phyloP scores from a whole-genome alignment of 2,797 vertebrate genomes.

The Enteromius paludinosus region DNA sequence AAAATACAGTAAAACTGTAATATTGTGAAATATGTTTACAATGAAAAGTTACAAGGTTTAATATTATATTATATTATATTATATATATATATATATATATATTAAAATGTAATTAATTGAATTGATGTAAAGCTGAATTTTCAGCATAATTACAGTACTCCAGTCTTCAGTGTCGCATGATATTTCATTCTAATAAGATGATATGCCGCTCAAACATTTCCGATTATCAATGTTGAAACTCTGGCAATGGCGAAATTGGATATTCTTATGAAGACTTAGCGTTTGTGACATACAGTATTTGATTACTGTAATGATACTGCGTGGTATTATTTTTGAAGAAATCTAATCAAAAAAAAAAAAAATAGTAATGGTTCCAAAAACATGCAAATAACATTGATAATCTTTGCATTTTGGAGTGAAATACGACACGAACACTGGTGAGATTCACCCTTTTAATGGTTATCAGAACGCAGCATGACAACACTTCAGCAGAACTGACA shows the following conservation, averaged over 20 bases:
- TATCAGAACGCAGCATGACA: not conserved
- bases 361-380: not conserved
- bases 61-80: too few relatives aligned
- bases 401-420: not conserved
- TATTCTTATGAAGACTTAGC: not conserved
- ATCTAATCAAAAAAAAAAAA: not conserved
- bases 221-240: not conserved
- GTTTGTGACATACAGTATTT: not conserved
- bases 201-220: not conserved
- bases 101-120: not conserved
- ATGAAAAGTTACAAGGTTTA: not conserved
- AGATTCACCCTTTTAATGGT: constrained; percentile 14
- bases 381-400: not conserved
- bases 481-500: constrained; percentile 29
- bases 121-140: not conserved
- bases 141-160: not conserved
- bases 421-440: not conserved
- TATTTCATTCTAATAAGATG: not conserved
- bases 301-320: not conserved
- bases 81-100: not conserved
- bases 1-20: not conserved
- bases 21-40: not conserved
- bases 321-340: not conserved
- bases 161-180: not conserved
- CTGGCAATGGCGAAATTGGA: too few relatives aligned